Evolutionary conservation across 1,140 invertebrate genomes (phyloP).

Genomic region (Drosophila chauvacae): DNA sequence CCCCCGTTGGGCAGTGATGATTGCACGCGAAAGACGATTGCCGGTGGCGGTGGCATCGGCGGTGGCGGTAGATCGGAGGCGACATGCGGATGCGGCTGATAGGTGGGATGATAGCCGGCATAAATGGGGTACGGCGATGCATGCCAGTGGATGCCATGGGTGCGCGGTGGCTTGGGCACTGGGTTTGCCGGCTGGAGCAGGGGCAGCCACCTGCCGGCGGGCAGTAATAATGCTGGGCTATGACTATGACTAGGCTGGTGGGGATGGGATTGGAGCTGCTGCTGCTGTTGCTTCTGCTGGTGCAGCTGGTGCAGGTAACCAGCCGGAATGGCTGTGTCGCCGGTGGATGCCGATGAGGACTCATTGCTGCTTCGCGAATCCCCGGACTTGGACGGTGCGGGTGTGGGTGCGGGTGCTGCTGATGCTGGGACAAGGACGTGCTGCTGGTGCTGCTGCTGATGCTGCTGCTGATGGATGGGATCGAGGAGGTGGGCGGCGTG

Average conservation of each 20-base stretch:
- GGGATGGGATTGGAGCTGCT: slow-evolving; percentile 9
- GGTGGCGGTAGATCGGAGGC: background rate
- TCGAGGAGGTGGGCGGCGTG: slow-evolving; percentile 41
- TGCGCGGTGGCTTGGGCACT: slow-evolving; percentile 76
- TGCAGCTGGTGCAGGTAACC: slow-evolving; percentile 45
- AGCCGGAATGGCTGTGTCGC: slow-evolving; percentile 72
- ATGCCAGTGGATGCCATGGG: slow-evolving; percentile 22
- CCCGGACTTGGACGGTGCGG: slow-evolving; percentile 19
- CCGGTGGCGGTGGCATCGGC: background rate
- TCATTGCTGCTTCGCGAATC: slow-evolving; percentile 51
- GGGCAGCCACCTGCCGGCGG: slow-evolving; percentile 10
- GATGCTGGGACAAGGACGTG: slow-evolving; percentile 28
- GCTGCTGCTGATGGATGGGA: slow-evolving; percentile 27
- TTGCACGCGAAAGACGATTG: slow-evolving; percentile 29
- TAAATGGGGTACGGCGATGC: slow-evolving; percentile 4
- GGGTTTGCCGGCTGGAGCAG: slow-evolving; percentile 45
- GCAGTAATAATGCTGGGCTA: slow-evolving; percentile 34
- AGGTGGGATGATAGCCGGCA: slow-evolving; percentile 32
- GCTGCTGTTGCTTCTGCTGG: slow-evolving; percentile 22
- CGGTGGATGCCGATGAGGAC: slow-evolving; percentile 71
- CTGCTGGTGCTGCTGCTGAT: slow-evolving; percentile 27
- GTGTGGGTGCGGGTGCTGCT: slow-evolving; percentile 25
- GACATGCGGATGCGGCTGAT: slow-evolving; percentile 19
- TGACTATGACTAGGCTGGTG: slow-evolving; percentile 72
- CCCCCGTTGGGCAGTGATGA: slow-evolving; percentile 32